phyloP scores from a whole-genome alignment of 2,113 vertebrate genomes.

The Lamprotornis superbus region DNA sequence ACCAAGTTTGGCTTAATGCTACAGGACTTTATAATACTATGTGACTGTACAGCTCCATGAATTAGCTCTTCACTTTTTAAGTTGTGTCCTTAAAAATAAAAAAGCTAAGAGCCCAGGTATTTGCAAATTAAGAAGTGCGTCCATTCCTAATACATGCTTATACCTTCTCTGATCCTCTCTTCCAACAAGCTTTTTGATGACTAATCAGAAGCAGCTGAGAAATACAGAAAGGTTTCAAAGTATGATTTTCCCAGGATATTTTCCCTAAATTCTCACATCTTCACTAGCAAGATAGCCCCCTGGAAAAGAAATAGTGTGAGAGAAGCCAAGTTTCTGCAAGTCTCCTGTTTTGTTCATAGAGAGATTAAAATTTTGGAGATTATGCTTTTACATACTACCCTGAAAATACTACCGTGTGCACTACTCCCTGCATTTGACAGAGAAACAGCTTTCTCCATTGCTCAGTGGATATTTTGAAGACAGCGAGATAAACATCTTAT shows the following conservation, averaged over 20 bases:
- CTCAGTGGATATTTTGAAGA: not conserved
- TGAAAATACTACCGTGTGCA: not conserved
- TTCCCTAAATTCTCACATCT: not conserved
- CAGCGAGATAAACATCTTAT: not conserved
- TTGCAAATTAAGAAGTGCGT: not conserved
- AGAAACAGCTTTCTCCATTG: not conserved
- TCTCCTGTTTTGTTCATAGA: not conserved
- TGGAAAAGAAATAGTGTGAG: not conserved
- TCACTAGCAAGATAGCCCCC: not conserved
- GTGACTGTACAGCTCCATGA: not conserved
- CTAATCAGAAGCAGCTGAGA: not conserved
- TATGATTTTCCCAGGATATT: not conserved
- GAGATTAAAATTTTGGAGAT: not conserved
- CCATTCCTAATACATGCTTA: not conserved
- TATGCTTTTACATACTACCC: not conserved
- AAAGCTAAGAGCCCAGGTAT: not conserved
- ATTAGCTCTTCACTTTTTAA: not conserved
- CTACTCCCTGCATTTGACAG: not conserved
- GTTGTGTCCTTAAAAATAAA: not conserved
- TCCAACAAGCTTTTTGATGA: not conserved
- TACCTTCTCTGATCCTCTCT: not conserved
- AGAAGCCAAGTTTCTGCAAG: not conserved
- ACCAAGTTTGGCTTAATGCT: not conserved
- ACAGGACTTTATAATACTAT: not conserved
- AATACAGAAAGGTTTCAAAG: not conserved